Evolutionary conservation across 2,113 vertebrate genomes (phyloP), one percentile per base, ranked within the genome.

Genomic region (Rattus rattus): DNA sequence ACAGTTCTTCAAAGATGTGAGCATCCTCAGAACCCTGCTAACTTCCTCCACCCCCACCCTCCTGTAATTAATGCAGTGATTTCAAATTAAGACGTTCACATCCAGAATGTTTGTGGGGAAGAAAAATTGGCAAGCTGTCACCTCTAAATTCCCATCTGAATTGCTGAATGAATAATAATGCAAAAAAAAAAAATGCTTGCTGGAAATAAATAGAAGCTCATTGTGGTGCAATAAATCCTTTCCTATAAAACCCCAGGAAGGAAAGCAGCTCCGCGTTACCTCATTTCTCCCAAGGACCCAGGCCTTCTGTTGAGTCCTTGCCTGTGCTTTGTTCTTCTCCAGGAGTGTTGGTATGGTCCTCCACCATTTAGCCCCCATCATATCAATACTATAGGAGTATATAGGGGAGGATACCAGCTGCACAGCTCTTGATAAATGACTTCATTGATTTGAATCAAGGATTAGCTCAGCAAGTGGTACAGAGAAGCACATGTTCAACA

Each of bases 71-170:
- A 76, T 63, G 3, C 94, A 96, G 75, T 95, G 96, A 95, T 91
- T 98, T 96, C 92, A 94, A 70, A 98, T 98, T 96, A 98, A 98
- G 98, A 97, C 0, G 0, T 97, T 97, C 89, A 69, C 97, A 94
- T 96, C 72, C 36, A 73, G 97, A 98, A 98, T 93, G 92, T 93
- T 94, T 93, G 69, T 36, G 86, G 22, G 67, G 33, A 89, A 8
- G 10, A 96, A 96, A 95, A 92, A 59, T 67, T 98, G 98, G 96
- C 97, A 97, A 95, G 90, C 96, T 98, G 93, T 93, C 98, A 98
- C 26, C 86, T 94, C 94, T 26, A 49, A 97, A 98, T 95, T 97
- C 94, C 96, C 67, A 2, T 94, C 70, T 96, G 96, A 97, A 97
- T 97, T 94, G 52, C 11, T 0, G 0, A 95, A 91, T 95, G 93